Evolutionary conservation across 2,888 invertebrate species (phyloP), one percentile per base, ranked within the genome.

Genomic region (Eulithis testata): DNA sequence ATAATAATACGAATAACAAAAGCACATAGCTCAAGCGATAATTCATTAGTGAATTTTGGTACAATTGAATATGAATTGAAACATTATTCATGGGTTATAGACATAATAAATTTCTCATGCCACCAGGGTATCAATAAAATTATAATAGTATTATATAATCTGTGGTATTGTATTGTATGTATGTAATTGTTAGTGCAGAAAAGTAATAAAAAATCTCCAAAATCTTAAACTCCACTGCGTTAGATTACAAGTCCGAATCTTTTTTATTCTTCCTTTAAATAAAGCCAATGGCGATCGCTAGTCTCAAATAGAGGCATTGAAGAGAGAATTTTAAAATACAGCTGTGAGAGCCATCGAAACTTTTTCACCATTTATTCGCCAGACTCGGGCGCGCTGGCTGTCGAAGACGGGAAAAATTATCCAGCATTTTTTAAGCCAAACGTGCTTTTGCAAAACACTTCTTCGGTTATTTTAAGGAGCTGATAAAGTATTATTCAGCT

Each of bases 261-360:
- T 3, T 11, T 9, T 9, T 12, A 8, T 49, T 49, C 3, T 14
- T 7, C 8, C 11, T 11, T 21, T 21, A 54, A 1, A 0, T 4
- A 31, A 67, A 67, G 57, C 27, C 60, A 27, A 27, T 11, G 56
- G 47, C 53, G n/a, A 53, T 52, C 11, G 60, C 60, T 45, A 61
- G 66, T 68, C 60, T 66, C 37, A 47, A 66, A 60, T 51, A 61
- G 63, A 27, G 55, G 68, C 55, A 71, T 70, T 71, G 72, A 64
- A 69, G 63, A 69, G 65, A 49, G 73, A 72, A 71, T 72, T 81
- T 81, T 79, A 77, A 81, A 81, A 81, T 79, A 79, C 76, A 73
- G 74, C 70, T 66, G 65, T 62, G 74, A 78, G 80, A 69, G 73
- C 78, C 70, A 82, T 82, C 74, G 80, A 80, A 82, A 81, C 79